Percentiles rank a stretch among this genome's conserved stretches.
These are phyloP conservation scores for Folsomia manolachei DNA, from an alignment of 2,888 invertebrate genomes.

Conservation along the genomic window DNA sequence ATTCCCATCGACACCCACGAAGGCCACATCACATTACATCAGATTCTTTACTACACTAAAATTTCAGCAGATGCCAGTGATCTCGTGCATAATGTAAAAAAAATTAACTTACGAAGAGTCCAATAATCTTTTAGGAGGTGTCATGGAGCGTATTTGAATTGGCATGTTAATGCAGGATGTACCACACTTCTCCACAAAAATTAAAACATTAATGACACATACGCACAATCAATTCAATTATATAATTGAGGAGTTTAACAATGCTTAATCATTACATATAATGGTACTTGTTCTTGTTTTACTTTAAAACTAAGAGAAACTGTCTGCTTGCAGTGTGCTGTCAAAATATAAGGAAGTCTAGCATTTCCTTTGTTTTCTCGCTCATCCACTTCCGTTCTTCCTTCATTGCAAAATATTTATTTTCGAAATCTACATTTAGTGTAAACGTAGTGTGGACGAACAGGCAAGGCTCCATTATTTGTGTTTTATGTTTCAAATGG, in stretches of 20 bases:
- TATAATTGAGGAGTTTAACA: neutral
- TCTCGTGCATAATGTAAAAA: constrained; percentile 5
- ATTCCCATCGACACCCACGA: constrained; percentile 13
- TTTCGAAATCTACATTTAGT: no score
- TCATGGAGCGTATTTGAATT: no score
- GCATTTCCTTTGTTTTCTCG: neutral
- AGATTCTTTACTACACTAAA: no score
- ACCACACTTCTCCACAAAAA: no score
- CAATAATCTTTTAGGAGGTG: no score
- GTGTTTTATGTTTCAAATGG: no score
- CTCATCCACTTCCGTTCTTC: neutral
- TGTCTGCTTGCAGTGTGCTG: neutral
- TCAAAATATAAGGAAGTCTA: neutral
- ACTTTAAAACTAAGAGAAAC: neutral
- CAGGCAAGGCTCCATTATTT: no score
- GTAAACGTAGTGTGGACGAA: no score
- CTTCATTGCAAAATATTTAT: neutral
- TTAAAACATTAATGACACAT: no score
- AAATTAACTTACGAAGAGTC: no score
- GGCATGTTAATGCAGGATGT: no score
- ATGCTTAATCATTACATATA: neutral
- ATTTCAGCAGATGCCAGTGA: constrained; percentile 19
- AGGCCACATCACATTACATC: neutral
- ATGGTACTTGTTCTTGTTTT: neutral
- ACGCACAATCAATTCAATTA: no score